These are phyloP conservation scores for Aspidiotus destructor DNA, from an alignment of 2,888 invertebrate genomes.

Conservation along the genomic window DNA sequence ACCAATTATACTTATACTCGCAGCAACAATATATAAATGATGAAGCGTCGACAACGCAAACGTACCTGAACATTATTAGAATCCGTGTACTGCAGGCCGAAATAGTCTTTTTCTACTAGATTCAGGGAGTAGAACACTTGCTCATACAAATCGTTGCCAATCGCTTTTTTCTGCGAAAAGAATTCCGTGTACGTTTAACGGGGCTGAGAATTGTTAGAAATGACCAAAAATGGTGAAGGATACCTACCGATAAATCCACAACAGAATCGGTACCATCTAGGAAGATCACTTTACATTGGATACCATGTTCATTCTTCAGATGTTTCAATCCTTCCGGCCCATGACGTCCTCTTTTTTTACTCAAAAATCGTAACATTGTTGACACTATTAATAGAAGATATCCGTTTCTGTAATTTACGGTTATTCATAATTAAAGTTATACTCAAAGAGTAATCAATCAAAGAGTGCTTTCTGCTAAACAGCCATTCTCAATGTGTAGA, in stretches of 20 bases:
- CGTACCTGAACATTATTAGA: constrained; percentile 83
- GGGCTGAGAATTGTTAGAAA: neutral
- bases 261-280: constrained; percentile 92
- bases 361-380: constrained; percentile 66
- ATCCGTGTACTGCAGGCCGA: constrained; percentile 95
- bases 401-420: too few species aligned
- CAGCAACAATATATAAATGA: neutral
- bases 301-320: constrained; percentile 61
- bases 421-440: too few species aligned
- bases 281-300: constrained; percentile 87
- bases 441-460: too few species aligned
- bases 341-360: constrained; percentile 51
- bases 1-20: neutral
- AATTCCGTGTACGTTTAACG: neutral
- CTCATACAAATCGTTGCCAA: constrained; percentile 88
- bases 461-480: too few species aligned
- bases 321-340: constrained; percentile 32
- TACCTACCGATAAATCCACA: constrained; percentile 77
- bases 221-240: too few species aligned
- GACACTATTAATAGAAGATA: too few species aligned
- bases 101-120: constrained; percentile 97
- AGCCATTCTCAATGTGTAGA: too few species aligned
- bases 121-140: constrained; percentile 96
- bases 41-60: neutral
- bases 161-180: constrained; percentile 75